Percentiles rank a stretch among this genome's conserved stretches.
Evolutionary conservation across 2,113 vertebrate species (phyloP).

Genomic region (Clupea harengus): DNA sequence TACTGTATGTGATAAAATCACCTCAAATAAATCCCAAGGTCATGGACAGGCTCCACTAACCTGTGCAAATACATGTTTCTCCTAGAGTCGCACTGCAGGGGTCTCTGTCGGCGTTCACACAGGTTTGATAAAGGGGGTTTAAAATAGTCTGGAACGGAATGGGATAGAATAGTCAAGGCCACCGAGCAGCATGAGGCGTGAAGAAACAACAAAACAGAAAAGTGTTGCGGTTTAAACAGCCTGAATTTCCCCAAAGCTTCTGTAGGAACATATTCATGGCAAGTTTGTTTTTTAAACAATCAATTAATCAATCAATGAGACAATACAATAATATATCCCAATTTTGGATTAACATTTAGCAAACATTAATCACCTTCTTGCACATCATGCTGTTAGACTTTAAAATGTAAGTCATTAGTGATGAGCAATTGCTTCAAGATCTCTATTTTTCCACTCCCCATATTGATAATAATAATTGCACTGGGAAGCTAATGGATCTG

Average conservation of each 20-base stretch:
- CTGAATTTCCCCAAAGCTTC: not conserved
- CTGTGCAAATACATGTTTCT: conserved; percentile 37
- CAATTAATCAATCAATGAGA: too few relatives aligned
- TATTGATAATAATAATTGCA: conserved; percentile 47
- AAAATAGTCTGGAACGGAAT: not conserved
- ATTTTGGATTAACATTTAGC: not conserved
- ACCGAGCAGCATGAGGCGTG: not conserved
- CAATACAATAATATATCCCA: not conserved
- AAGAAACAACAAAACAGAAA: not conserved
- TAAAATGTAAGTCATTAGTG: conserved; percentile 48
- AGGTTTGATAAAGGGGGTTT: not conserved
- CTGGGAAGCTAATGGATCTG: conserved; percentile 43
- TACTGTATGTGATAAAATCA: conserved; percentile 36
- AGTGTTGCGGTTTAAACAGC: not conserved
- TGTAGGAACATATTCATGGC: not conserved
- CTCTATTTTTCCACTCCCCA: conserved; percentile 32
- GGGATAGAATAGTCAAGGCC: not conserved
- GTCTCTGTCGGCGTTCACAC: not conserved
- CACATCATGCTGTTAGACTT: not conserved
- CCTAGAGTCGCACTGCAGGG: not conserved
- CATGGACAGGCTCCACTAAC: conserved; percentile 32
- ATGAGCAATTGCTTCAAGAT: conserved; percentile 46
- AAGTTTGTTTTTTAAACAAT: not conserved
- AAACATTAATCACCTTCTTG: not conserved
- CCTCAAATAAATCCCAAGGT: conserved; percentile 45